A percentile compares a stretch with the other conserved stretches of the same genome.
Conservation (phyloP, 2,888 invertebrate species). For the Epiperipatus broadwayi region DNA sequence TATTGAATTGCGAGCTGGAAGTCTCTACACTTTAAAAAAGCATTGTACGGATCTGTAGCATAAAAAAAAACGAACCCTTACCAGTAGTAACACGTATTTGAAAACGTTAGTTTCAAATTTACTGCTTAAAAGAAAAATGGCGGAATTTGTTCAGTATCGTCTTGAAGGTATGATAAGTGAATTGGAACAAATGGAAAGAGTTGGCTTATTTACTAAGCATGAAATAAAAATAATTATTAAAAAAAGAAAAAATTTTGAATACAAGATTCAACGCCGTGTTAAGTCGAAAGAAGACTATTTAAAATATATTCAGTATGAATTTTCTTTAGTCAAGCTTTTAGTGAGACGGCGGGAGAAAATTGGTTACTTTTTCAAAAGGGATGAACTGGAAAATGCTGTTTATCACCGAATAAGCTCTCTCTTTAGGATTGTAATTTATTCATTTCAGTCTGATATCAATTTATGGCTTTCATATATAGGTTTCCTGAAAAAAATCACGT, state of each 20-base stretch:
- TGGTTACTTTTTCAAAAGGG: conserved; percentile 39
- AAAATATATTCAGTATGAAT: conserved; percentile 48
- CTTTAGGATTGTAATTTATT: conserved; percentile 46
- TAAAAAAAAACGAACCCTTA: no score
- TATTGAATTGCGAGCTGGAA: no score
- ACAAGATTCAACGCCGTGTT: conserved; percentile 44
- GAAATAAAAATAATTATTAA: conserved; percentile 46
- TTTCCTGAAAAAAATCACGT: conserved; percentile 46
- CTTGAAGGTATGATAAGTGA: conserved; percentile 59
- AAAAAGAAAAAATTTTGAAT: conserved; percentile 48
- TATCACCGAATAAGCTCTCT: conserved; percentile 48
- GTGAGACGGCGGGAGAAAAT: conserved; percentile 37
- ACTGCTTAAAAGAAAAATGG: conserved; percentile 46
- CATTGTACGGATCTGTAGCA: no score
- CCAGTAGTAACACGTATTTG: no score
- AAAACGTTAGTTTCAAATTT: no score
- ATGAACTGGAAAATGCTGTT: conserved; percentile 46
- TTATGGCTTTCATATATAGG: conserved; percentile 59
- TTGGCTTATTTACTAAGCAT: conserved; percentile 44
- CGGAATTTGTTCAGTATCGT: conserved; percentile 56
- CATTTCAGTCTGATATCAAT: conserved; percentile 49
- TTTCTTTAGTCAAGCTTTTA: conserved; percentile 44
- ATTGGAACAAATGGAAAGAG: conserved; percentile 54
- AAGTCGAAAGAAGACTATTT: conserved; percentile 50
- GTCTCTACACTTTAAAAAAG: no score